Evolutionary conservation across 2,797 vertebrate genomes (phyloP).

Genomic region (Acipenser ruthenus): DNA sequence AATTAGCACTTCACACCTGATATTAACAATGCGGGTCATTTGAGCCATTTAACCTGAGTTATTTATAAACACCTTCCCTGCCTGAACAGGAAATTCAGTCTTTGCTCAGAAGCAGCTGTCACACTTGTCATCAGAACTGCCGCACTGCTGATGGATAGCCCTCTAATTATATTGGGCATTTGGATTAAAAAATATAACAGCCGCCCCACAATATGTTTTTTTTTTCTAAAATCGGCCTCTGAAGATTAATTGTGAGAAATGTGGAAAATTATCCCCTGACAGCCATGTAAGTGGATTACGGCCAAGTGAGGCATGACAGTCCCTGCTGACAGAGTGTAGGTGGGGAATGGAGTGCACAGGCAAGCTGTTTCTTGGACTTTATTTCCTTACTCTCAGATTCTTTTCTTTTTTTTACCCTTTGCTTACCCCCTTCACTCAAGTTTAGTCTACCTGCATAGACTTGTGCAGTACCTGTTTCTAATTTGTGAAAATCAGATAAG

Average conservation of each 20-base stretch:
- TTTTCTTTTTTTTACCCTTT: too few relatives aligned
- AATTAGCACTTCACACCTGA: background rate
- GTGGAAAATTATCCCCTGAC: constrained; percentile 3
- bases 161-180: background rate
- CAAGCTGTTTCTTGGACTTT: background rate
- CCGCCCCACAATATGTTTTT: background rate
- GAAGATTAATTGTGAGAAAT: constrained; percentile 1
- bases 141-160: background rate
- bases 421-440: too few relatives aligned
- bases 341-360: background rate
- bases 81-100: background rate
- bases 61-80: background rate
- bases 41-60: background rate
- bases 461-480: too few relatives aligned
- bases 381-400: background rate
- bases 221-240: background rate
- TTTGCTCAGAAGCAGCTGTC: background rate
- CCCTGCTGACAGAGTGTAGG: background rate
- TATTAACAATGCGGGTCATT: background rate
- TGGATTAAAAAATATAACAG: background rate
- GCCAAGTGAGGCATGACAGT: constrained; percentile 4
- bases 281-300: background rate
- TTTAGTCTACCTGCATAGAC: too few relatives aligned
- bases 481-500: too few relatives aligned
- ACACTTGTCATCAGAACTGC: background rate